Base-by-base conservation (phyloP, 2,888 invertebrate genomes). In the Drosophila buzzatii region DNA sequence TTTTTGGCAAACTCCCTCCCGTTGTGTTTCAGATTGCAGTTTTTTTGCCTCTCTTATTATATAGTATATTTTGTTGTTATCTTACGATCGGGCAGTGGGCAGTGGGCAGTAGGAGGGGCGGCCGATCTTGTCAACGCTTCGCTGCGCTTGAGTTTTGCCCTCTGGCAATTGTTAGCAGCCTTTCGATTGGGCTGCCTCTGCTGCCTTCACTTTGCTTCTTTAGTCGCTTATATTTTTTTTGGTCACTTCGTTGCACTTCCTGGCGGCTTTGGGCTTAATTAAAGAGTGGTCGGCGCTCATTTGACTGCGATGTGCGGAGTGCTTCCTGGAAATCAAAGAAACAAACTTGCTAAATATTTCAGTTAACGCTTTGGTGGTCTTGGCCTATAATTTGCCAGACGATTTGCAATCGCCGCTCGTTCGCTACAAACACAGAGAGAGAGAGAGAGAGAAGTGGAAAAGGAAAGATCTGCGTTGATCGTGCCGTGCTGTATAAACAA, bases 281-380 rank as follows among this genome's bases (percentile, higher is more conserved):
- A 86, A 90, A 86, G 90, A 86, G 85, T 73, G 71, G 12, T 41
- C 41, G 74, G 64, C 71, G 80, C 85, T 81, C 84, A 85, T 85
- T 87, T 79, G 89, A 84, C 85, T 81, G 70, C 71, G 73, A 41
- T 59, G 51, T 51, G 52, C 44, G 57, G 47, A 31, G 41, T 71
- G 76, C 89, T 86, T 88, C 90, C 90, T 88, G 90, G 90, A 90
- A 88, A 89, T 89, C 83, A 85, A 85, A 89, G 89, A 90, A 90
- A 85, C 90, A 90, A 88, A 90, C 88, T 90, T 78, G 90, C 89
- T 88, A 90, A 89, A 88, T 88, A 89, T 89, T 88, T 90, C 83
- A 85, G 85, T 90, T 90, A 88, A 88, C 88, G 88, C 86, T 85
- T 85, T 91, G 85, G 83, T 89, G 90, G 91, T 91, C 89, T 85